Evolutionary conservation across 2,113 vertebrate species (phyloP), one percentile per base, ranked within the genome.

Genomic region (Vulpes ferrilata): DNA sequence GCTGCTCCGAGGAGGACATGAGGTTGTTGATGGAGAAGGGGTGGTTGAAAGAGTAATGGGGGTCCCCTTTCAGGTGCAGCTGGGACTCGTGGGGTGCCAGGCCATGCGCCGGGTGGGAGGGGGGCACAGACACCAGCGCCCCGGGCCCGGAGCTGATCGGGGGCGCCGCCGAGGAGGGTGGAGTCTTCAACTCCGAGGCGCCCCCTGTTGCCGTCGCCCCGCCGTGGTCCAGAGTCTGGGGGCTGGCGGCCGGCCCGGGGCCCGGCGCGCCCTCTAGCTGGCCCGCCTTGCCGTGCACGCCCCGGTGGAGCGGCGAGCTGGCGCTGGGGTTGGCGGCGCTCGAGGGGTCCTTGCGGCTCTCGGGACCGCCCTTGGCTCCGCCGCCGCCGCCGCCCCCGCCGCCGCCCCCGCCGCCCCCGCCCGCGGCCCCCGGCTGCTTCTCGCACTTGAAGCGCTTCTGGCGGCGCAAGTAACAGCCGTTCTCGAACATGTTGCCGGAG

Each of bases 11-110:
- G 62, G 99, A 99, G 51, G 99, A 99, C 99, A 99, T 99, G 97
- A 99, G 99, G 98, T 99, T 99, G 99, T 99, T 99, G 98, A 99
- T 99, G 98, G 99, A 99, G 98, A 99, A 99, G 0, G 99, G 99
- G 95, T 99, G 99, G 98, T 99, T 99, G 98, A 99, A 99, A 89
- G 99, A 99, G 98, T 99, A 99, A 98, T 99, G 99, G 27, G 99
- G 99, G 93, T 99, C 99, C 55, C 99, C 99, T 98, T 99, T 99
- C 60, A 99, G 99, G 97, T 99, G 99, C 96, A 99, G 99, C 98
- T 99, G 99, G 90, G 99, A 98, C 98, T 99, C 99, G 4, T 99
- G 99, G 22, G 98, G 98, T 97, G 99, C 99, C 96, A 99, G 97
- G 97, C 99, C 99, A 7, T 99, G 99, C 60, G 99, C 98, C 20